Percentiles rank a stretch among this genome's conserved stretches.
Conservation (phyloP, 2,113 vertebrate species). For the Scortum barcoo region DNA sequence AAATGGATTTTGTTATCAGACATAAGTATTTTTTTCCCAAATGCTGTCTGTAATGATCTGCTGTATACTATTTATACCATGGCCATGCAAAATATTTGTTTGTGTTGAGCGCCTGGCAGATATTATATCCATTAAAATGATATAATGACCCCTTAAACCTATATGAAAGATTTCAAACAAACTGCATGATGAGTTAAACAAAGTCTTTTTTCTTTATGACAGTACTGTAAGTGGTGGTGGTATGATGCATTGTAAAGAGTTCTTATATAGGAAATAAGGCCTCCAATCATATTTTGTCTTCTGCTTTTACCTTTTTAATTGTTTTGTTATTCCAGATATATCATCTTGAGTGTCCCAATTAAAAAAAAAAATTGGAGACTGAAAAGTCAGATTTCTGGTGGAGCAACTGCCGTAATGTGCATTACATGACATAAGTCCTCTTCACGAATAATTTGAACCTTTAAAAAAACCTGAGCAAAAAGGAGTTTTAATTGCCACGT, state of each 20-base stretch:
- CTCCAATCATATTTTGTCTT: not conserved
- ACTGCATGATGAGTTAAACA: too few relatives aligned
- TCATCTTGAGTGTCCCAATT: not conserved
- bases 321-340: not conserved
- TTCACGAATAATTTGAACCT: not conserved
- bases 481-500: slow-evolving; percentile 35
- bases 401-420: not conserved
- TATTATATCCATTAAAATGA: not conserved
- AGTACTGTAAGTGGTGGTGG: not conserved
- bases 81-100: too few relatives aligned
- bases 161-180: not conserved
- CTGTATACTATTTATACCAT: not conserved
- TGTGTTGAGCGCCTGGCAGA: not conserved
- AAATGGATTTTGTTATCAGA: too few relatives aligned
- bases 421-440: slow-evolving; percentile 4
- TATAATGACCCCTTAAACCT: not conserved
- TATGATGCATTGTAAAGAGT: not conserved
- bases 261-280: not conserved
- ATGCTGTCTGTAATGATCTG: not conserved
- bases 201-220: too few relatives aligned
- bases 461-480: too few relatives aligned
- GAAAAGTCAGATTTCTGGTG: not conserved
- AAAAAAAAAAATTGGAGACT: not conserved
- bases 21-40: not conserved
- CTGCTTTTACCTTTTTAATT: too few relatives aligned